phyloP scores from a whole-genome alignment of 2,797 vertebrate species.

The Aulostomus chinensis region DNA sequence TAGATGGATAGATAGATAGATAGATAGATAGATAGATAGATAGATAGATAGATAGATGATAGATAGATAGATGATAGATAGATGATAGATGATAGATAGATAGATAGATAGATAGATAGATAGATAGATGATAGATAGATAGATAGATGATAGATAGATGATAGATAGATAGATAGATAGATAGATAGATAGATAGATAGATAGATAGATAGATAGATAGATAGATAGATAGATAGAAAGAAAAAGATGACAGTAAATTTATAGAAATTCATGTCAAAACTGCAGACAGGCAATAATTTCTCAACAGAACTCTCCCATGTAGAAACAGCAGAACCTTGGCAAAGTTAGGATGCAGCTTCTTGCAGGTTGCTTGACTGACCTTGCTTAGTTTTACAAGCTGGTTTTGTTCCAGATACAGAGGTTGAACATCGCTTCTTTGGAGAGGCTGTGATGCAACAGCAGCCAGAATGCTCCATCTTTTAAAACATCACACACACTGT shows the following conservation, averaged over 20 bases:
- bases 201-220: background rate
- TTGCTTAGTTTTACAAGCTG: conserved; percentile 15
- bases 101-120: too few species aligned
- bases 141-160: too few species aligned
- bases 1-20: background rate
- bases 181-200: too few species aligned
- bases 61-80: too few species aligned
- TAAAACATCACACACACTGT: background rate
- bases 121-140: too few species aligned
- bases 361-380: conserved; percentile 28
- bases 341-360: conserved; percentile 24
- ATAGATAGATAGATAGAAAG: background rate
- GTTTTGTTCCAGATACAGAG: conserved; percentile 2
- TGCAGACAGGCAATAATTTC: conserved; percentile 22
- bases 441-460: background rate
- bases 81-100: too few species aligned
- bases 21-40: too few species aligned
- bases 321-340: conserved; percentile 18
- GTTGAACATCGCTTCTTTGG: background rate
- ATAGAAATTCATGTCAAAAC: conserved; percentile 22
- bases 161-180: too few species aligned
- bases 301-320: conserved; percentile 22
- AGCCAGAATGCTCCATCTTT: background rate
- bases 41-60: too few species aligned
- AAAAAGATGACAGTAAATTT: conserved; percentile 2